phyloP scores from a whole-genome alignment of 1,140 invertebrate genomes.

The Gonatopus flavifemur region DNA sequence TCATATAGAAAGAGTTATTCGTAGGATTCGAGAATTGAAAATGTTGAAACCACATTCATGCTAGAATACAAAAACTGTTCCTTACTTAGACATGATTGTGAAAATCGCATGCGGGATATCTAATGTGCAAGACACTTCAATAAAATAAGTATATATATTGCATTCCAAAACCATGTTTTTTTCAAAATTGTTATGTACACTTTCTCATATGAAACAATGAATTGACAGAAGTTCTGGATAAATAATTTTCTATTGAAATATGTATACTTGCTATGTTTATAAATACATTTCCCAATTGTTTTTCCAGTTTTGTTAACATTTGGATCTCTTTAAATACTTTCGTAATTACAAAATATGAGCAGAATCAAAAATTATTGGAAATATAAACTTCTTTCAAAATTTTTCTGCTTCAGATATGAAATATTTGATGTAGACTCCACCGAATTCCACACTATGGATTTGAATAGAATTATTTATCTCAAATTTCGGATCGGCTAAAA shows the following conservation, averaged over 20 bases:
- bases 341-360: background rate
- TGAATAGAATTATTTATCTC: constrained; percentile 22
- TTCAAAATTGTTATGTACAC: background rate
- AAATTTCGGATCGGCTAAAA: constrained; percentile 26
- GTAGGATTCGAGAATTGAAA: constrained; percentile 42
- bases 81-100: constrained; percentile 33
- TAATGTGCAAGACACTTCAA: constrained; percentile 39
- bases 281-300: too few relatives aligned
- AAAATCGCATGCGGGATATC: constrained; percentile 33
- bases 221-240: too few relatives aligned
- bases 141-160: constrained; percentile 13
- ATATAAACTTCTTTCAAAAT: constrained; percentile 8
- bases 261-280: too few relatives aligned
- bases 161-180: background rate
- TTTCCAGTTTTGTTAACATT: too few relatives aligned
- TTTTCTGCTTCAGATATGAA: constrained; percentile 2
- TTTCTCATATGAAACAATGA: too few relatives aligned
- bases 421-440: constrained; percentile 10
- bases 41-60: constrained; percentile 41
- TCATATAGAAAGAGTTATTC: constrained; percentile 47
- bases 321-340: too few relatives aligned
- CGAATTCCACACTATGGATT: constrained; percentile 17
- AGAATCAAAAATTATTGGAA: background rate
- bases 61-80: constrained; percentile 29
- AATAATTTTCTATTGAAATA: too few relatives aligned